Base-by-base conservation (phyloP, 2,888 invertebrate species). In the Acronicta alni region DNA sequence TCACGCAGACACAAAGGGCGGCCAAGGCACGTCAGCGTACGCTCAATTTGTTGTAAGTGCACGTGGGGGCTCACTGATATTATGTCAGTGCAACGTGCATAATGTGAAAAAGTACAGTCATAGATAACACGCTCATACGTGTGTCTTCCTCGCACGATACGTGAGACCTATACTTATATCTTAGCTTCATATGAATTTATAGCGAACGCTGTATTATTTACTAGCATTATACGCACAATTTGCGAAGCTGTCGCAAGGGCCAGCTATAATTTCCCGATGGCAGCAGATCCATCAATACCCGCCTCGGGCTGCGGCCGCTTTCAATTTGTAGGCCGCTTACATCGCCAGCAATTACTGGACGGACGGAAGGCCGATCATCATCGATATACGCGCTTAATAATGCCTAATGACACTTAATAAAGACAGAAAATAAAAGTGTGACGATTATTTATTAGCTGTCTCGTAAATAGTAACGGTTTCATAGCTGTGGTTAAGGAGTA, bases 171-270 rank as follows among this genome's bases (percentile, higher is more conserved):
- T 83, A 82, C 84, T 85, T 85, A 86, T 68, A 81, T 83, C 79
- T 85, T 89, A 87, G 89, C 83, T 72, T 80, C 81, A 84, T 87
- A 88, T 87, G 89, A 91, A 90, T 92, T 91, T 90, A 91, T 91
- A 89, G 88, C 87, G 87, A 85, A 83, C 77, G 83, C 82, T 74
- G 83, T 91, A 92, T 92, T 93, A 93, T 93, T 92, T 91, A 91
- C 93, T 92, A 92, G 93, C 89, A 93, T 93, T 93, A 93, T 92
- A 91, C 89, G 93, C 91, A 93, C 92, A 93, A 92, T 93, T 94
- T 92, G 93, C 93, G 91, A 89, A 92, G 93, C 92, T 93, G 93
- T 94, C 93, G 92, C 93, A 91, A 92, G 89, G 87, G 88, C 88
- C 85, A 80, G 87, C 90, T 93, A 92, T 93, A 94, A 94, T 93